Evolutionary conservation across 2,797 vertebrate species (phyloP).

Genomic region (Sebastes alutus): DNA sequence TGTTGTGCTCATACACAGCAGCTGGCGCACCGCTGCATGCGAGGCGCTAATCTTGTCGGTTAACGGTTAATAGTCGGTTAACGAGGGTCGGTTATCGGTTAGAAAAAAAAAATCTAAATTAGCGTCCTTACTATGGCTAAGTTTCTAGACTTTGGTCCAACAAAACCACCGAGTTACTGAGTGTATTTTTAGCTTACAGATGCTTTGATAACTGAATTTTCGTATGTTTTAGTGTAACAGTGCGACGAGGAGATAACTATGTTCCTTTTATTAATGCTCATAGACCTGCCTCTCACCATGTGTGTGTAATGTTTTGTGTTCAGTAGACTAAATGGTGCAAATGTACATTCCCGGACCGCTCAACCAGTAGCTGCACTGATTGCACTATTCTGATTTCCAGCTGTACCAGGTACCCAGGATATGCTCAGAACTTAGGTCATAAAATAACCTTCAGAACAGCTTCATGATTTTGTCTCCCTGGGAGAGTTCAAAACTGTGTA

Average conservation of each 20-base stretch:
- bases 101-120: too few species aligned
- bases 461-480: too few species aligned
- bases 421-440: not conserved
- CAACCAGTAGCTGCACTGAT: not conserved
- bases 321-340: not conserved
- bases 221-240: not conserved
- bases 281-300: not conserved
- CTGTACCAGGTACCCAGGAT: not conserved
- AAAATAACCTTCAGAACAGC: not conserved
- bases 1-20: too few species aligned
- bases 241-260: not conserved
- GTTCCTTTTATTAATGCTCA: not conserved
- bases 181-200: not conserved
- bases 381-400: not conserved
- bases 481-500: not conserved
- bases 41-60: too few species aligned
- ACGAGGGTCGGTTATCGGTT: too few species aligned
- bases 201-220: not conserved
- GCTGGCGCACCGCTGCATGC: too few species aligned
- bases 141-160: not conserved
- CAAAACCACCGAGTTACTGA: not conserved
- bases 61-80: too few species aligned
- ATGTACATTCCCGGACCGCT: not conserved
- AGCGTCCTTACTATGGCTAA: too few species aligned
- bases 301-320: not conserved